A percentile compares a stretch with the other conserved stretches of the same genome.
Conservation (phyloP, 2,888 invertebrate genomes). For the Automeris io region DNA sequence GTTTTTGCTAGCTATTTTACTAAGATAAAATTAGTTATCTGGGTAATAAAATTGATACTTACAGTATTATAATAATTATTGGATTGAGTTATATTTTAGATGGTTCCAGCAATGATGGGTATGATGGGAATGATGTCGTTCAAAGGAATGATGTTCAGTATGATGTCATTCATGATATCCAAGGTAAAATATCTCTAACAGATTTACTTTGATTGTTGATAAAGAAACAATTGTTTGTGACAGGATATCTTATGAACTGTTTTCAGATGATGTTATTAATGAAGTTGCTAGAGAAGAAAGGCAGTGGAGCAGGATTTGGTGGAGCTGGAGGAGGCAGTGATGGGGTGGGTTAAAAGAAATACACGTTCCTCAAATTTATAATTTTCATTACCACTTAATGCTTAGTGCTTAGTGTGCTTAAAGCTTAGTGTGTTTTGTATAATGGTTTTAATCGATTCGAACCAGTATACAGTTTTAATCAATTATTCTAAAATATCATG, state of each 20-base stretch:
- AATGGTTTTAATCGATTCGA: no score
- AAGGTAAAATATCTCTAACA: conserved; percentile 49
- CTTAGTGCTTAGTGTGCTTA: no score
- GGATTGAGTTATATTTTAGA: conserved; percentile 37
- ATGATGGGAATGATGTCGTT: conserved; percentile 79
- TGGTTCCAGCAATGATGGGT: conserved; percentile 73
- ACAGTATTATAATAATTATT: no score
- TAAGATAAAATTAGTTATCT: no score
- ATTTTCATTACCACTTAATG: no score
- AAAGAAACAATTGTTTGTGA: not conserved
- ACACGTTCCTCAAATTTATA: no score
- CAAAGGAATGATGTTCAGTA: conserved; percentile 79
- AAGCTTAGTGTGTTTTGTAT: no score
- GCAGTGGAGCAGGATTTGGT: conserved; percentile 41
- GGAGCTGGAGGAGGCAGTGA: conserved; percentile 39
- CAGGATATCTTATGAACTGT: not conserved
- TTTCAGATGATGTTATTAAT: conserved; percentile 62
- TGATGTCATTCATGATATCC: conserved; percentile 78
- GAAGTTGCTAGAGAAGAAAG: conserved; percentile 63
- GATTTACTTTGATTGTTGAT: not conserved
- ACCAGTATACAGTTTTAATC: no score
- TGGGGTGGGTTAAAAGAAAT: no score
- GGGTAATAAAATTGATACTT: no score
- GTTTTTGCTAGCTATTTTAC: no score
- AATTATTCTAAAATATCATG: no score